These are phyloP conservation scores for Odobenus rosmarus DNA, from an alignment of 2,113 vertebrate genomes.

Conservation along the genomic window DNA sequence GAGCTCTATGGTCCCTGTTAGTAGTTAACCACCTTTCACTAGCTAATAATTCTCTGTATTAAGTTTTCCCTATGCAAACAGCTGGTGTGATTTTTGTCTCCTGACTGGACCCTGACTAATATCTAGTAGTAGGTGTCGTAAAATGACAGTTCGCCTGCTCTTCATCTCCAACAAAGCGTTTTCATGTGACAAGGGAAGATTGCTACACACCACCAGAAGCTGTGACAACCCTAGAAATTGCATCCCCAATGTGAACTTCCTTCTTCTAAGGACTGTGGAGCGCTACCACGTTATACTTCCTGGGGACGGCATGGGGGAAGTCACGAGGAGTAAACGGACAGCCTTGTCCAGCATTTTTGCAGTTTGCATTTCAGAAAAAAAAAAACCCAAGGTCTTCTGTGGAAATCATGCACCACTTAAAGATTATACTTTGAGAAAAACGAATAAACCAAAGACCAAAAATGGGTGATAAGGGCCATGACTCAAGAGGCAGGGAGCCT, in stretches of 20 bases:
- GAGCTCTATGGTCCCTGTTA: not conserved
- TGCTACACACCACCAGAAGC: not conserved
- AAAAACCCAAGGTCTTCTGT: not conserved
- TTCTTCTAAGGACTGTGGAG: not conserved
- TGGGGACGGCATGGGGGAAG: not conserved
- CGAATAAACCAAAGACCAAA: not conserved
- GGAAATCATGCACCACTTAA: not conserved
- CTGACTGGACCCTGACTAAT: not conserved
- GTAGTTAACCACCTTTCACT: not conserved
- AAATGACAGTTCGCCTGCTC: not conserved
- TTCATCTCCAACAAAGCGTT: not conserved
- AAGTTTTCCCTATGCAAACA: not conserved
- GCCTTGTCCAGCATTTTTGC: no score
- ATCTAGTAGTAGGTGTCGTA: not conserved
- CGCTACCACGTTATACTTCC: fast-evolving
- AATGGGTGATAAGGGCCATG: not conserved
- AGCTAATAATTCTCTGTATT: not conserved
- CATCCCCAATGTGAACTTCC: not conserved
- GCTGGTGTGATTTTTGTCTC: not conserved
- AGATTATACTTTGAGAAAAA: not conserved
- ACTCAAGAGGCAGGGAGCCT: not conserved
- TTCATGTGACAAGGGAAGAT: not conserved
- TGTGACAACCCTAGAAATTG: not conserved
- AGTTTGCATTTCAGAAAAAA: not conserved
- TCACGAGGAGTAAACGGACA: no score